Evolutionary conservation across 64 coral and sea anemone species (phyloP).

Genomic region (Pocillopora damicornis): DNA sequence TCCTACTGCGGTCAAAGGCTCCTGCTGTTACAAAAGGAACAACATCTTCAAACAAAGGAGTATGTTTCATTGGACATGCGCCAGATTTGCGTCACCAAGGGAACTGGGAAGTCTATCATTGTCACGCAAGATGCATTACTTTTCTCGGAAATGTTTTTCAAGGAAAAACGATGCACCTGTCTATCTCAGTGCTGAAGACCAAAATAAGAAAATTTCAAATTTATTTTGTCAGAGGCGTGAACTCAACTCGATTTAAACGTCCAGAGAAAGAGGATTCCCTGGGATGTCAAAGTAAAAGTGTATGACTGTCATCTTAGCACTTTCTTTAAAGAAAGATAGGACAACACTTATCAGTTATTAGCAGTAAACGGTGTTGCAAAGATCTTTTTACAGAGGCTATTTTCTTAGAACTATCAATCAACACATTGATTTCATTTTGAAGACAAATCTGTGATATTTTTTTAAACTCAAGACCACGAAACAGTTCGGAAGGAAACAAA

Average conservation of each 20-base stretch:
- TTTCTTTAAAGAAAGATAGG: too few relatives aligned
- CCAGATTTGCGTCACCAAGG: neutral
- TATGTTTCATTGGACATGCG: neutral
- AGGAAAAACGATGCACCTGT: constrained; percentile 9
- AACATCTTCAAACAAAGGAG: neutral
- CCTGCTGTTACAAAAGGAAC: neutral
- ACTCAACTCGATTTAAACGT: neutral
- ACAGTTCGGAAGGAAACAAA: neutral
- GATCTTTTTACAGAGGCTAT: too few relatives aligned
- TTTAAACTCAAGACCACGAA: neutral
- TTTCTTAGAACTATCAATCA: too few relatives aligned
- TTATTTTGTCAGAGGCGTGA: neutral
- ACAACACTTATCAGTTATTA: too few relatives aligned
- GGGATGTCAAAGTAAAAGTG: neutral
- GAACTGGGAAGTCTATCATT: neutral
- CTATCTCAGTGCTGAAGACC: neutral
- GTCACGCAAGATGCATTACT: neutral
- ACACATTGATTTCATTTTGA: too few relatives aligned
- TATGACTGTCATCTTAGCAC: neutral
- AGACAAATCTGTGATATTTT: too few relatives aligned
- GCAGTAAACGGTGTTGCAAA: too few relatives aligned
- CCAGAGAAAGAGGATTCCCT: neutral
- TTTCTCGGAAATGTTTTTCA: constrained; percentile 7
- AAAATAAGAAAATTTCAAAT: neutral
- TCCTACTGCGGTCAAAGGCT: neutral